Base-by-base conservation (phyloP, 2,888 invertebrate species). In the Blera fallax region DNA sequence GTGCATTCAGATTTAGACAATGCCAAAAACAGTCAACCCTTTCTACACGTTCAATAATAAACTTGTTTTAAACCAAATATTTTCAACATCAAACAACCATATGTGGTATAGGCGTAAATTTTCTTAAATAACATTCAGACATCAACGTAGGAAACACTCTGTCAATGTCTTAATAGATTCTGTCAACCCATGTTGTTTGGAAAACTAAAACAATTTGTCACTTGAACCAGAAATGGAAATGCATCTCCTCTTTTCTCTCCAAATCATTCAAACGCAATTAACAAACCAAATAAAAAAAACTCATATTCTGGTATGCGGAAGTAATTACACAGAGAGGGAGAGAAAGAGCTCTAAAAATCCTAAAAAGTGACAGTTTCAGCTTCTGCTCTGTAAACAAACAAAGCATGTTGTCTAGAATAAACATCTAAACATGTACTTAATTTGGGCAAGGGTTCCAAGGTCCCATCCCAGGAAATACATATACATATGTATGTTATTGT, bases 101-200 rank as follows among this genome's bases (percentile, higher is more conserved):
- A 78, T 48, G 32, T 65, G 54, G 43, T 18, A 50, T 72, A 50
- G 32, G 62, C 50, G 29, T 40, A 29, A 16, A 40, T 29, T 43
- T 21, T 60, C 48, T 32, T 45, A 40, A 37, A 34, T 24, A 32
- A 45, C 64, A 18, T 64, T 32, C 50, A 50, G 62, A 64, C 70
- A 70, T 34, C 64, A 56, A 69, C 52, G 32, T 54, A 62, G 76
- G 54, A 82, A 76, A 54, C 69, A 76, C 48, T 65, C 45, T 67
- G 52, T 74, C 84, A 79, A 74, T 84, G 73, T 14, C 29, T 70
- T 70, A 79, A 79, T 84, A 69, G 67, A 84, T 84, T 84, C 74
- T 84, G 84, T 80, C 84, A 79, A 84, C 69, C 79, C 54, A 73
- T 73, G 50, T 73, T 62, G 45, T 70, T 58, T 7, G 11, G 18